These are phyloP conservation scores for Pedionomus torquatus DNA, from an alignment of 2,113 vertebrate species.

Conservation along the genomic window DNA sequence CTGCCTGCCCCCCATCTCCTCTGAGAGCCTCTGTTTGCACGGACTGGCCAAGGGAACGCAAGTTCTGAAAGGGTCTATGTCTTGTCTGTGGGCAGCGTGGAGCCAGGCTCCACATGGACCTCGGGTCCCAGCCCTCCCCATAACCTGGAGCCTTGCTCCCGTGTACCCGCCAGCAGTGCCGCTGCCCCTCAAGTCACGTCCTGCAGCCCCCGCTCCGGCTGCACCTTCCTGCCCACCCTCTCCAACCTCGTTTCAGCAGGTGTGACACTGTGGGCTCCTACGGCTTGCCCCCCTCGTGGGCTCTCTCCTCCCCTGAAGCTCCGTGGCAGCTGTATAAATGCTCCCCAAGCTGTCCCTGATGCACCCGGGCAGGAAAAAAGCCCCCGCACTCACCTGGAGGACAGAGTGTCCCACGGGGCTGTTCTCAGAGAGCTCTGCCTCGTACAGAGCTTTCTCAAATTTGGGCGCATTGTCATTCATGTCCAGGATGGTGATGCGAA, in stretches of 20 bases:
- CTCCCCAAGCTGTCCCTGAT: neutral
- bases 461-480: constrained; percentile 94
- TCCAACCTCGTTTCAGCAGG: neutral
- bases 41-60: neutral
- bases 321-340: rapidly evolving
- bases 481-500: constrained; percentile 92
- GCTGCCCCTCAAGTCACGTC: rapidly evolving
- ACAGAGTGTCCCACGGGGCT: constrained; percentile 92
- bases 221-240: neutral
- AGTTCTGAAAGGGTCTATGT: constrained; percentile 24
- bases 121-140: neutral
- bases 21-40: neutral
- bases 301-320: neutral
- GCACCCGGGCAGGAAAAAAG: neutral
- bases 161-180: rapidly evolving
- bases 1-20: neutral
- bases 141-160: neutral
- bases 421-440: constrained; percentile 91
- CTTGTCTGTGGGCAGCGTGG: neutral
- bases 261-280: neutral
- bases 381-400: constrained; percentile 82
- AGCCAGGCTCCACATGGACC: neutral
- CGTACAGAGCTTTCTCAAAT: constrained; percentile 89
- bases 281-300: neutral
- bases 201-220: rapidly evolving